A percentile compares a stretch with the other conserved stretches of the same genome.
Conservation (phyloP, 2,888 invertebrate genomes). For the Stramonita haemastoma region DNA sequence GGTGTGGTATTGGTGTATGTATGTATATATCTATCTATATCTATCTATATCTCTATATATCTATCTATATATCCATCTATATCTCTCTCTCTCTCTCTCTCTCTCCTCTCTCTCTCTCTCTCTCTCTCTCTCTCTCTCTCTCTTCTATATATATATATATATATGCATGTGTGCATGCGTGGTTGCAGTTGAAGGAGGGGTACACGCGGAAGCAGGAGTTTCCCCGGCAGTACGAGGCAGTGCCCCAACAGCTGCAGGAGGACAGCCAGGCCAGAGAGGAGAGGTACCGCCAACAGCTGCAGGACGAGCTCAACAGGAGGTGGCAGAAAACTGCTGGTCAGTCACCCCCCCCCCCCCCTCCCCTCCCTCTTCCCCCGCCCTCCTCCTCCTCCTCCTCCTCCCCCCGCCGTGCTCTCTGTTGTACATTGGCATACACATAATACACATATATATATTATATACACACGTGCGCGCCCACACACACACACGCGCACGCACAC, state of each 20-base stretch:
- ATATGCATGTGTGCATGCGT: not conserved
- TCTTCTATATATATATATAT: not conserved
- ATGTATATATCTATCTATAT: not conserved
- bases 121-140: no score
- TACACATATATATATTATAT: no score
- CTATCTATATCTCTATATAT: not conserved
- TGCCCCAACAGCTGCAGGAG: not conserved
- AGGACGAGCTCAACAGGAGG: constrained; percentile 12
- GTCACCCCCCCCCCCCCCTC: not conserved
- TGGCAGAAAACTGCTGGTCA: not conserved
- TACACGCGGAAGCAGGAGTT: not conserved
- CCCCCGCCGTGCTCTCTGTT: not conserved
- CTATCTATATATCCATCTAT: not conserved
- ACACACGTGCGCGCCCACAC: no score
- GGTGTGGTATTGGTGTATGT: not conserved
- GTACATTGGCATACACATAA: no score
- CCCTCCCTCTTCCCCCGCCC: no score
- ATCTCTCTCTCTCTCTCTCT: no score
- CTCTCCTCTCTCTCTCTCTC: no score
- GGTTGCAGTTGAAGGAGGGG: not conserved
- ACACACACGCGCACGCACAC: no score
- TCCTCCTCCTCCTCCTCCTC: not conserved
- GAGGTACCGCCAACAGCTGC: not conserved
- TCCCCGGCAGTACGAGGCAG: not conserved
- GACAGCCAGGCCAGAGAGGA: not conserved